Evolutionary conservation across 2,113 vertebrate genomes (phyloP).

Genomic region (Zootoca vivipara): DNA sequence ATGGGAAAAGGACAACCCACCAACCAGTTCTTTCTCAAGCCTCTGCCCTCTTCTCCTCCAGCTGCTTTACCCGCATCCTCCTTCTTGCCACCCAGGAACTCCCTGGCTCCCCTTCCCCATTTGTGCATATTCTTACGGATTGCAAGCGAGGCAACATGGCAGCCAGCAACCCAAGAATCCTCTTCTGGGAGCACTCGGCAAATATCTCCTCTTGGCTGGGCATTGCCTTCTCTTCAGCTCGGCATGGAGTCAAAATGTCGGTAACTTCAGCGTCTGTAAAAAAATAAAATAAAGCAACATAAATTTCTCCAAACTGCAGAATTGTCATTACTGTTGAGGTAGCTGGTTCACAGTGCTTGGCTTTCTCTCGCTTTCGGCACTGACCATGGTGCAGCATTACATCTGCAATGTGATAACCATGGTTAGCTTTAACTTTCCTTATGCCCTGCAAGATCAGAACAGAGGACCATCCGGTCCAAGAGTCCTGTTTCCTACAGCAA

Average conservation of each 20-base stretch:
- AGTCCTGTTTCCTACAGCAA: no score
- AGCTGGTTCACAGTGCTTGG: neutral
- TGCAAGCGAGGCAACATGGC: conserved; percentile 93
- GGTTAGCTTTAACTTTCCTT: neutral
- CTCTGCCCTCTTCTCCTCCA: neutral
- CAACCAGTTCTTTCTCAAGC: no score
- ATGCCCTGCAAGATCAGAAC: no score
- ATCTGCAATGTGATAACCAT: neutral
- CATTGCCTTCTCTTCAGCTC: conserved; percentile 74
- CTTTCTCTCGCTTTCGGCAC: neutral
- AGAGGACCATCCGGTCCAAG: no score
- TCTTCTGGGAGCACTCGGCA: conserved; percentile 96
- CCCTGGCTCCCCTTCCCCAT: no score
- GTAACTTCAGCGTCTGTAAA: conserved; percentile 55
- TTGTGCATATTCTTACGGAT: conserved; percentile 75
- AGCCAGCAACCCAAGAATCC: conserved; percentile 92
- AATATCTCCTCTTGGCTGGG: conserved; percentile 91
- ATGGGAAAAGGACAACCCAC: no score
- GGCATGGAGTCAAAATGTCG: conserved; percentile 67
- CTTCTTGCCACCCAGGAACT: neutral
- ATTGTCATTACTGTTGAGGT: neutral
- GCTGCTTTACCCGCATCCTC: neutral
- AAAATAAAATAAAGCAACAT: neutral
- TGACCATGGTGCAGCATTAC: neutral
- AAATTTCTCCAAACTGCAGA: neutral